Conservation (phyloP, 1,140 invertebrate genomes). For the Zeugodacus cucurbitae region DNA sequence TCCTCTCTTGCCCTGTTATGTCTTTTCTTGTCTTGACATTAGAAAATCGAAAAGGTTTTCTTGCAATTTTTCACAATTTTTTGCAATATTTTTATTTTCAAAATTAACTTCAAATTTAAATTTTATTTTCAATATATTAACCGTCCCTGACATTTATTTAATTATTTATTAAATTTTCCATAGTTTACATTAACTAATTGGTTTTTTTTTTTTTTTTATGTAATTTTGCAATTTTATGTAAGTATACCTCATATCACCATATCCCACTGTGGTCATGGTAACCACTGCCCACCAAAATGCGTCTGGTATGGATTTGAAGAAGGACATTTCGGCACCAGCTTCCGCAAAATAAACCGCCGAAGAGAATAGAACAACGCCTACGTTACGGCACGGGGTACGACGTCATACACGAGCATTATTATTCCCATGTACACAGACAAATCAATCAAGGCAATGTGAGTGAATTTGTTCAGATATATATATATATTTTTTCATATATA, state of each 20-base stretch:
- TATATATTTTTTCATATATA: no score
- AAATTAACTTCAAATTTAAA: no score
- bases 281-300: constrained; percentile 99
- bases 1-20: no score
- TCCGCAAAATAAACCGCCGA: constrained; percentile 99
- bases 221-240: constrained; percentile 49
- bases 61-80: no score
- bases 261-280: constrained; percentile 99
- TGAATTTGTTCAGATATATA: background rate
- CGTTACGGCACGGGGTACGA: constrained; percentile 51
- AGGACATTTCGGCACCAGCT: constrained; percentile 94
- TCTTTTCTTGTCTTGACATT: no score
- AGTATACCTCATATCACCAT: constrained; percentile 99
- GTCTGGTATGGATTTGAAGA: constrained; percentile 98
- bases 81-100: no score
- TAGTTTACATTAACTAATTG: background rate
- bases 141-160: background rate
- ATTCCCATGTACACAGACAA: background rate
- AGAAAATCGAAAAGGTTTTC: no score
- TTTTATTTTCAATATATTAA: no score
- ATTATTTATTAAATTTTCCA: background rate
- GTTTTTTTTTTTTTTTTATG: background rate
- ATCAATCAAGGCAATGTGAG: background rate
- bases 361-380: constrained; percentile 99
- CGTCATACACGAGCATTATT: background rate